phyloP scores from a whole-genome alignment of 2,888 invertebrate genomes.

The Agrypnus murinus region DNA sequence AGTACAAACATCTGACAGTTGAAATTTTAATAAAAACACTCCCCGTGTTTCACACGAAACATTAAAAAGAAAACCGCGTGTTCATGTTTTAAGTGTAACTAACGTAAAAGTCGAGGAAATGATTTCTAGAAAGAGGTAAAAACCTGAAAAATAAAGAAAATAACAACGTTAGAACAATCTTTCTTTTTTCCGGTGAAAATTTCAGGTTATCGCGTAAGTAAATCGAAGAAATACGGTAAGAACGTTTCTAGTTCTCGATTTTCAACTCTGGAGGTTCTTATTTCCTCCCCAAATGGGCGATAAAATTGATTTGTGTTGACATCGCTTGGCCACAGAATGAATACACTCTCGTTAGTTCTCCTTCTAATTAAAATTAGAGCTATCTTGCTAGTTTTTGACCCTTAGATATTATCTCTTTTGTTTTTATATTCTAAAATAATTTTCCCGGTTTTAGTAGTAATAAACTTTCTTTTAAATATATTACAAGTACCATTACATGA shows the following conservation, averaged over 20 bases:
- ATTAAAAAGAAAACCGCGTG: too few species aligned
- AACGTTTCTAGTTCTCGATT: constrained; percentile 42
- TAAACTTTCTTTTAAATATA: too few species aligned
- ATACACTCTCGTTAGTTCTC: constrained; percentile 44
- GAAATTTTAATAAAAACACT: background rate
- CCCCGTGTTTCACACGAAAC: too few species aligned
- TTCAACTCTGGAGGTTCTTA: constrained; percentile 45
- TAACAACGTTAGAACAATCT: background rate
- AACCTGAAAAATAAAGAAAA: too few species aligned
- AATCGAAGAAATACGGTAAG: constrained; percentile 36
- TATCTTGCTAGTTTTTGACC: constrained; percentile 33
- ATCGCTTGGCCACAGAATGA: constrained; percentile 43
- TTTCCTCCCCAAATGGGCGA: constrained; percentile 45
- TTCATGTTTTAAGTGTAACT: too few species aligned
- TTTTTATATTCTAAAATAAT: too few species aligned
- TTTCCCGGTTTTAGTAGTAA: too few species aligned
- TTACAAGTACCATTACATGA: too few species aligned
- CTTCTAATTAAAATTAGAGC: constrained; percentile 44
- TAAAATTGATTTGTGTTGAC: constrained; percentile 51
- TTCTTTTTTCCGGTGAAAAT: constrained; percentile 17
- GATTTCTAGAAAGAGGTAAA: too few species aligned
- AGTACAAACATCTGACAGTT: background rate
- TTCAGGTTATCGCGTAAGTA: constrained; percentile 29
- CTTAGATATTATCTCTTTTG: constrained; percentile 25
- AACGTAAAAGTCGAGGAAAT: too few species aligned